These are phyloP conservation scores for Sebastiscus tertius DNA, from an alignment of 2,797 vertebrate genomes.

Conservation along the genomic window DNA sequence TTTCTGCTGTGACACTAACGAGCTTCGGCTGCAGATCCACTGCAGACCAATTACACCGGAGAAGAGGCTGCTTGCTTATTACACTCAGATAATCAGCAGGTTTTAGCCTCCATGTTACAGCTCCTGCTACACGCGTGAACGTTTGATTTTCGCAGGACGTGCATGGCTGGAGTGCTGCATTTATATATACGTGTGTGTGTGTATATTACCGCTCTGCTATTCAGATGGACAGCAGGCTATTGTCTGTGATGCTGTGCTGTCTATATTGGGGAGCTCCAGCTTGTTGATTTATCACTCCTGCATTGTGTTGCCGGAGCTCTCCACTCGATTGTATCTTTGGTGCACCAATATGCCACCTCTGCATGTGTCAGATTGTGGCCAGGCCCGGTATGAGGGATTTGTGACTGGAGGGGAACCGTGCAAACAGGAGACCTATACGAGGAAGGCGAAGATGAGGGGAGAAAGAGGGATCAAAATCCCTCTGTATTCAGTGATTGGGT, in stretches of 20 bases:
- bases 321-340: conserved; percentile 69
- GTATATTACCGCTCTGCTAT: conserved; percentile 19
- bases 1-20: conserved; percentile 85
- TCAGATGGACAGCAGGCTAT: conserved; percentile 57
- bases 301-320: conserved; percentile 69
- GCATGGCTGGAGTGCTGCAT: conserved; percentile 33
- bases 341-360: conserved; percentile 75
- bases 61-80: conserved; percentile 79
- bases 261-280: conserved; percentile 58
- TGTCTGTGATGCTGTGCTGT: conserved; percentile 66
- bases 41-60: conserved; percentile 82
- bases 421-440: conserved; percentile 46
- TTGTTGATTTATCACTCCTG: conserved; percentile 80
- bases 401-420: conserved; percentile 72
- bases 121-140: conserved; percentile 62
- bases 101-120: conserved; percentile 70
- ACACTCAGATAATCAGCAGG: conserved; percentile 76
- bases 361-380: conserved; percentile 75
- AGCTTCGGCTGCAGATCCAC: conserved; percentile 83
- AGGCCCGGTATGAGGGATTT: conserved; percentile 66
- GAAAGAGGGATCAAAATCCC: conserved; percentile 60
- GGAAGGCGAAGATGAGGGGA: conserved; percentile 62
- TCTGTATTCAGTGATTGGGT: conserved; percentile 71
- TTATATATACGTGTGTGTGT: conserved; percentile 10
- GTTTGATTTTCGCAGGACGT: conserved; percentile 51